phyloP scores from a whole-genome alignment of 1,140 invertebrate genomes.

The Neodiprion pinetum region DNA sequence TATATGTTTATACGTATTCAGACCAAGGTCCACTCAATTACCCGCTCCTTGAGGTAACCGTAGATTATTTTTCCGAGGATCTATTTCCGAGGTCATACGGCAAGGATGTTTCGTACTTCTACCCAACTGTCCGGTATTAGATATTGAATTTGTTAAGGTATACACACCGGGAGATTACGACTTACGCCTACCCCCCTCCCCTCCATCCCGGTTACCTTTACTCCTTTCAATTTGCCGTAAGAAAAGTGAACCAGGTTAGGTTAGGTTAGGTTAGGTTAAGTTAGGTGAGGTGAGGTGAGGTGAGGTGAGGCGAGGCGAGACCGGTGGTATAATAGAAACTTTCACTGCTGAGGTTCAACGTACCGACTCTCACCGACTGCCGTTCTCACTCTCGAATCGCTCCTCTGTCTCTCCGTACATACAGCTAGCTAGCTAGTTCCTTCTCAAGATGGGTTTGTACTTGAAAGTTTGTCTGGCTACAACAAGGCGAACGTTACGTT shows the following conservation, averaged over 20 bases:
- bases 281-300: not conserved
- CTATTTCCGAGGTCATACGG: too few species aligned
- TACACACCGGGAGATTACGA: too few species aligned
- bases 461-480: not conserved
- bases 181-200: too few species aligned
- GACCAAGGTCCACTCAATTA: too few species aligned
- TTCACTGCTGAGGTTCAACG: slow-evolving; percentile 63
- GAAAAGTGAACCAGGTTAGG: slow-evolving; percentile 21
- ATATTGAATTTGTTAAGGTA: too few species aligned
- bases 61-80: too few species aligned
- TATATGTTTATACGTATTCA: not conserved
- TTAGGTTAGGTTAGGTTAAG: slow-evolving; percentile 15
- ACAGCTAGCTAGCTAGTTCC: not conserved
- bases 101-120: too few species aligned
- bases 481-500: not conserved
- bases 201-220: too few species aligned
- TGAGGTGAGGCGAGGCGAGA: slow-evolving; percentile 63
- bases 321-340: slow-evolving; percentile 64
- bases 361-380: slow-evolving; percentile 41
- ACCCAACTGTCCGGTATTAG: too few species aligned
- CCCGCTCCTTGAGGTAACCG: too few species aligned
- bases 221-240: not conserved
- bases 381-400: not conserved
- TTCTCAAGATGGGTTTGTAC: not conserved
- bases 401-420: not conserved